Evolutionary conservation across 2,113 vertebrate species (phyloP).

Genomic region (Xenopus laevis): DNA sequence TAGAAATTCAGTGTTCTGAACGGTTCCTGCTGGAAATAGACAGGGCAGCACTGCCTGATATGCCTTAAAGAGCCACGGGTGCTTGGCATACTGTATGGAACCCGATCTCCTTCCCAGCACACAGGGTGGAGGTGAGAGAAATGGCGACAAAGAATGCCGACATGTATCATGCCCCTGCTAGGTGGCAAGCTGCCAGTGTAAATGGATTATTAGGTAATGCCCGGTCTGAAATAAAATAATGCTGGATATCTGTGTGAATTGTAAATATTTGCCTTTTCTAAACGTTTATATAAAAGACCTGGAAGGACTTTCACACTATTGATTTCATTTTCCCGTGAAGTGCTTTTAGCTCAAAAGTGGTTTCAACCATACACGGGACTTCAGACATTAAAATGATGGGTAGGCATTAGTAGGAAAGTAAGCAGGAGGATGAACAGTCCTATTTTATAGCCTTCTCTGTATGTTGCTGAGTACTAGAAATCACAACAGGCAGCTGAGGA

Average conservation of each 20-base stretch:
- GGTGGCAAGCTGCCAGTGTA: conserved; percentile 28
- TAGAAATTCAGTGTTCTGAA: no score
- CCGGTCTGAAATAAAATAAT: conserved; percentile 49
- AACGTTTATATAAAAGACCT: conserved; percentile 45
- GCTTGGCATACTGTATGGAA: conserved; percentile 7
- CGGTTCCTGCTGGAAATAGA: neutral
- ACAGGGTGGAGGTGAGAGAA: conserved; percentile 30
- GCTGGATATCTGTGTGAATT: conserved; percentile 41
- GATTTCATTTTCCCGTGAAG: conserved; percentile 47
- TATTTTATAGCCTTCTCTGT: no score
- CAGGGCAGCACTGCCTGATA: conserved; percentile 6
- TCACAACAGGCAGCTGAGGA: no score
- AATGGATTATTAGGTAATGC: conserved; percentile 49
- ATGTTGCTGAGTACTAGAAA: no score
- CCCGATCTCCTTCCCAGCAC: neutral
- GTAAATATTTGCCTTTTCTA: conserved; percentile 48
- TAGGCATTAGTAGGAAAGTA: no score
- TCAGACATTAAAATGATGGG: no score
- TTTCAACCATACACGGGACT: no score
- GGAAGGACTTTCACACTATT: conserved; percentile 28
- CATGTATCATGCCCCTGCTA: conserved; percentile 44
- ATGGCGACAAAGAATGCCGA: conserved; percentile 47
- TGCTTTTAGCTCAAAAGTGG: conserved; percentile 3
- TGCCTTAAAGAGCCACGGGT: conserved; percentile 1
- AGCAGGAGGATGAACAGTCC: no score